Percentiles rank a stretch among this genome's conserved stretches.
Conservation (phyloP, 1,140 invertebrate genomes). For the Apis florea region DNA sequence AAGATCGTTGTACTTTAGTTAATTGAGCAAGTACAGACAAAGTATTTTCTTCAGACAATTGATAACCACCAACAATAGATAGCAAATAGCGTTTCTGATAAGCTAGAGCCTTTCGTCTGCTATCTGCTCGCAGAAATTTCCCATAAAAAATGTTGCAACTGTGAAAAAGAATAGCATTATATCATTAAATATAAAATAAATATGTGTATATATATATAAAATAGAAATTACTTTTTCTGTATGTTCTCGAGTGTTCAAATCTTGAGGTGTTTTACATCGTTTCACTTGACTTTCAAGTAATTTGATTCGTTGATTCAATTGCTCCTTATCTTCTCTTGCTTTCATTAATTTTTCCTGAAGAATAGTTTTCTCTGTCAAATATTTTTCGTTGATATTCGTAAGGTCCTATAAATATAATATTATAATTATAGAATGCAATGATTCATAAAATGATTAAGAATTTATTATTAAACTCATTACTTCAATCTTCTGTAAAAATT, state of each 20-base stretch:
- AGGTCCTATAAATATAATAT: constrained; percentile 75
- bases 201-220: not conserved
- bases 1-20: constrained; percentile 66
- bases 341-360: constrained; percentile 67
- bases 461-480: constrained; percentile 42
- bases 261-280: constrained; percentile 64
- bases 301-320: constrained; percentile 48
- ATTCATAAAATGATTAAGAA: not conserved
- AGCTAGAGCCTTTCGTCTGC: constrained; percentile 89
- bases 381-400: constrained; percentile 77
- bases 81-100: constrained; percentile 93
- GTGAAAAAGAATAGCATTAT: constrained; percentile 25
- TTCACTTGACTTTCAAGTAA: constrained; percentile 62
- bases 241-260: not conserved
- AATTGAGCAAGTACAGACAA: constrained; percentile 71
- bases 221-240: constrained; percentile 48
- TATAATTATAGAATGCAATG: constrained; percentile 6
- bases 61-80: constrained; percentile 86
- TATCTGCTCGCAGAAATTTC: constrained; percentile 88
- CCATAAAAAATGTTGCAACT: constrained; percentile 88
- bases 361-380: constrained; percentile 79
- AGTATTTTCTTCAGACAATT: constrained; percentile 78
- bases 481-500: constrained; percentile 80
- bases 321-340: constrained; percentile 63
- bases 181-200: constrained; percentile 33